Conservation (phyloP, 2,113 vertebrate genomes). For the Corythaeola cristata region DNA sequence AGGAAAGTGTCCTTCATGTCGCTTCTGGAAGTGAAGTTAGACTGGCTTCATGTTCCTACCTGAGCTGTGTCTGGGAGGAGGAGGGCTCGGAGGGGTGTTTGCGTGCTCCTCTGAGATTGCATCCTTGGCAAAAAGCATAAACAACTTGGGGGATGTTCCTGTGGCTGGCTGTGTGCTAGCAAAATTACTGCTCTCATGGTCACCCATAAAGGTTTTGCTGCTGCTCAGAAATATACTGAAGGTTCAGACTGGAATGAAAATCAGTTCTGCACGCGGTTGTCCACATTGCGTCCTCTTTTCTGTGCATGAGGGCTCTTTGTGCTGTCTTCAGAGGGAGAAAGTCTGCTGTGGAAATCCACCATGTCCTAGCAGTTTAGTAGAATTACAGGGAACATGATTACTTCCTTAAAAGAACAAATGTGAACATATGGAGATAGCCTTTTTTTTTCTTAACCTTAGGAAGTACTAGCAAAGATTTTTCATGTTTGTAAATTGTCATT, state of each 20-base stretch:
- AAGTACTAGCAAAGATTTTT: slow-evolving; percentile 48
- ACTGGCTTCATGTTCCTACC: neutral
- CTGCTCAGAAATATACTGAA: neutral
- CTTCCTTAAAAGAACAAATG: slow-evolving; percentile 63
- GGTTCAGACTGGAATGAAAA: neutral
- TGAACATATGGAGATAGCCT: neutral
- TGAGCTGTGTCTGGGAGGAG: neutral
- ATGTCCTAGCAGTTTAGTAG: slow-evolving; percentile 27
- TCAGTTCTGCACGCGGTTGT: neutral
- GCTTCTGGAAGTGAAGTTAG: neutral
- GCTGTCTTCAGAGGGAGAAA: neutral
- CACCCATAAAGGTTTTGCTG: slow-evolving; percentile 28
- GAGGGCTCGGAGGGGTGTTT: neutral
- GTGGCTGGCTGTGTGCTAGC: neutral
- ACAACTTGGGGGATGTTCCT: neutral
- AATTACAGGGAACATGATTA: slow-evolving; percentile 37
- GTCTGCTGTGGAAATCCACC: slow-evolving; percentile 9
- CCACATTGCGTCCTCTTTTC: neutral
- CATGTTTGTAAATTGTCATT: slow-evolving; percentile 53
- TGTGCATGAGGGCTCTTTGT: neutral
- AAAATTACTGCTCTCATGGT: slow-evolving; percentile 34
- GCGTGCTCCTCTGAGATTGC: neutral
- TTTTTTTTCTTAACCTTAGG: neutral
- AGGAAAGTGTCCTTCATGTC: neutral
- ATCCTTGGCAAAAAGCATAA: neutral